Conservation (phyloP, 2,797 vertebrate genomes). For the Acanthurus lineatus region DNA sequence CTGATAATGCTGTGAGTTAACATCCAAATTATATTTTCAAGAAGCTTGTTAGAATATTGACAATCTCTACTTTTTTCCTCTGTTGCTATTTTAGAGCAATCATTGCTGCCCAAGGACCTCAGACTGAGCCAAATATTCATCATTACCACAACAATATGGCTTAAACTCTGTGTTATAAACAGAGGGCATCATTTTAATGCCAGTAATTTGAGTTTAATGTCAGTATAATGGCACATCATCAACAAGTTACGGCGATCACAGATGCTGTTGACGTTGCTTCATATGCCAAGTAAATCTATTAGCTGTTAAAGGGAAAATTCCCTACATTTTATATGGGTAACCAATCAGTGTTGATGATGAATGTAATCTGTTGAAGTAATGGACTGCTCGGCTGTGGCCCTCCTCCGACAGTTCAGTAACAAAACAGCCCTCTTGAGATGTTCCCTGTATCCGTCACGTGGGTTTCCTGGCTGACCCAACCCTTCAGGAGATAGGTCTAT, state of each 20-base stretch:
- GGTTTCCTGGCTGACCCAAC: too few relatives aligned
- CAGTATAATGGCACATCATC: slow-evolving; percentile 32
- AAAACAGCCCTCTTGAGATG: too few relatives aligned
- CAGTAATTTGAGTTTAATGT: slow-evolving; percentile 41
- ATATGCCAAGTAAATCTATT: slow-evolving; percentile 9
- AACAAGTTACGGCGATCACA: slow-evolving; percentile 38
- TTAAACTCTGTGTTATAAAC: slow-evolving; percentile 22
- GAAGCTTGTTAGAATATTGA: not conserved
- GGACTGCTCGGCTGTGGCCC: too few relatives aligned
- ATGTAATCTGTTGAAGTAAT: too few relatives aligned
- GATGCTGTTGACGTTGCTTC: slow-evolving; percentile 26
- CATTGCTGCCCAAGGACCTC: not conserved
- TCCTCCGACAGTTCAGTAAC: too few relatives aligned
- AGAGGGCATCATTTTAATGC: slow-evolving; percentile 38
- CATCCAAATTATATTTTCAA: not conserved
- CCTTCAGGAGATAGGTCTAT: too few relatives aligned
- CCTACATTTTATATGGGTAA: too few relatives aligned
- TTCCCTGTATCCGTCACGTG: too few relatives aligned
- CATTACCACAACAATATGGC: not conserved
- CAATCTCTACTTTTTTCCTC: not conserved
- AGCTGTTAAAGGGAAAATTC: too few relatives aligned
- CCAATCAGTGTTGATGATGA: too few relatives aligned
- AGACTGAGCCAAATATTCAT: slow-evolving; percentile 19
- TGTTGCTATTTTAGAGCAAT: slow-evolving; percentile 4
- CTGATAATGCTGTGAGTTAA: slow-evolving; percentile 12